These are phyloP conservation scores for Tiphia femorata DNA, from an alignment of 2,888 invertebrate genomes.

Conservation along the genomic window DNA sequence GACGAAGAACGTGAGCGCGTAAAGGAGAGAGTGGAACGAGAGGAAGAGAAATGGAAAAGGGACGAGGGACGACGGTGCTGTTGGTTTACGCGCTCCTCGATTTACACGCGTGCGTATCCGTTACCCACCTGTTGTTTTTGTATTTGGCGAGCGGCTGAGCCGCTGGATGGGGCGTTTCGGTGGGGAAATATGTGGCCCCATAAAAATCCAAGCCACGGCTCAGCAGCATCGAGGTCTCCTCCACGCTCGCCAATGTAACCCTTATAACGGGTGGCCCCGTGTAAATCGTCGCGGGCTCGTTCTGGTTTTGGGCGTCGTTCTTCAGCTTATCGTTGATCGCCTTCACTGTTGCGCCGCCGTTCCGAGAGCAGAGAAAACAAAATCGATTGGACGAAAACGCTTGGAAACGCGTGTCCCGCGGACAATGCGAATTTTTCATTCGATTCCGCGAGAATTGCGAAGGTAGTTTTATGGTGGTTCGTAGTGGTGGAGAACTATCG, in stretches of 20 bases:
- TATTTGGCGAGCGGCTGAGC: slow-evolving; percentile 67
- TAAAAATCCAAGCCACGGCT: slow-evolving; percentile 90
- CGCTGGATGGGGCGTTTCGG: slow-evolving; percentile 79
- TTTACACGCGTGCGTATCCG: slow-evolving; percentile 30
- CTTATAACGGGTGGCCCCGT: slow-evolving; percentile 67
- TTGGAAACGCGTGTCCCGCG: no score
- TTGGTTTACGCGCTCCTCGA: slow-evolving; percentile 26
- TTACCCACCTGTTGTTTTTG: slow-evolving; percentile 65
- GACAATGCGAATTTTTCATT: no score
- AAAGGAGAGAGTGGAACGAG: neutral
- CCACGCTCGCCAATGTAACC: slow-evolving; percentile 69
- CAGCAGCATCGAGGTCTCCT: slow-evolving; percentile 74
- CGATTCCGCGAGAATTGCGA: no score
- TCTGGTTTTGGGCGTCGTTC: slow-evolving; percentile 59
- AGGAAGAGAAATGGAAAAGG: neutral
- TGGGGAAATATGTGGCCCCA: slow-evolving; percentile 89
- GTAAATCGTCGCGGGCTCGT: slow-evolving; percentile 66
- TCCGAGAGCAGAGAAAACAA: no score
- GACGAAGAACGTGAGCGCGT: no score
- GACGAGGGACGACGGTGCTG: slow-evolving; percentile 1
- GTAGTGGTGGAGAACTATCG: no score
- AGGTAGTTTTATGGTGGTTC: no score
- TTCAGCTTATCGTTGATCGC: slow-evolving; percentile 64
- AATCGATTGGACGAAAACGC: no score
- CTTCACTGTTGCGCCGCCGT: no score